Percentiles rank a stretch among this genome's conserved stretches.
These are phyloP conservation scores for Erebia ligea DNA, from an alignment of 2,888 invertebrate genomes.

Conservation along the genomic window DNA sequence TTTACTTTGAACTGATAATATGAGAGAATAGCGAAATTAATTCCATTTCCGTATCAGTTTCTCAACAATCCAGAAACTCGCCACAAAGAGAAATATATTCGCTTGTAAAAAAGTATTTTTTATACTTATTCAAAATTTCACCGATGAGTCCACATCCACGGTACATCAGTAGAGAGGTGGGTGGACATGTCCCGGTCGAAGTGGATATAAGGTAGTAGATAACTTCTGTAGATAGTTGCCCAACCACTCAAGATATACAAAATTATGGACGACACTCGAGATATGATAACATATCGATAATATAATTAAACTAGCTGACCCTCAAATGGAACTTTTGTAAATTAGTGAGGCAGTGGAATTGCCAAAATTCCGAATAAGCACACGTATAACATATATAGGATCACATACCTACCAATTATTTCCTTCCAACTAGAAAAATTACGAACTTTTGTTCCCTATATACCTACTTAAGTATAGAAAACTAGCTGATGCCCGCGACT, in stretches of 20 bases:
- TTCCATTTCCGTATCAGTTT: not conserved
- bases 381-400: too few species aligned
- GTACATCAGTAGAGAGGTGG: too few species aligned
- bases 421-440: too few species aligned
- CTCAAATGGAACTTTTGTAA: too few species aligned
- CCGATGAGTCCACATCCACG: not conserved
- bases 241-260: not conserved
- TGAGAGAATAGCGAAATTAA: not conserved
- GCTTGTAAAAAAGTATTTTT: not conserved
- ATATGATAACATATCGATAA: not conserved
- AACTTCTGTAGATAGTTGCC: not conserved
- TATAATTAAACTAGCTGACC: not conserved
- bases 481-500: too few species aligned
- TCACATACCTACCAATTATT: too few species aligned
- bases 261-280: conserved; percentile 2
- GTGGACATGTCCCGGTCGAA: not conserved
- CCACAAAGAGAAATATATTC: not conserved
- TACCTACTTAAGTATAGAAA: too few species aligned
- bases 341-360: too few species aligned
- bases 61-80: not conserved
- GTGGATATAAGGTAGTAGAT: not conserved
- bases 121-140: not conserved
- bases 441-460: too few species aligned
- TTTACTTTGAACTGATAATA: too few species aligned
- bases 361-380: too few species aligned